Conservation (phyloP, 1,140 invertebrate species). For the Tribolium castaneum region DNA sequence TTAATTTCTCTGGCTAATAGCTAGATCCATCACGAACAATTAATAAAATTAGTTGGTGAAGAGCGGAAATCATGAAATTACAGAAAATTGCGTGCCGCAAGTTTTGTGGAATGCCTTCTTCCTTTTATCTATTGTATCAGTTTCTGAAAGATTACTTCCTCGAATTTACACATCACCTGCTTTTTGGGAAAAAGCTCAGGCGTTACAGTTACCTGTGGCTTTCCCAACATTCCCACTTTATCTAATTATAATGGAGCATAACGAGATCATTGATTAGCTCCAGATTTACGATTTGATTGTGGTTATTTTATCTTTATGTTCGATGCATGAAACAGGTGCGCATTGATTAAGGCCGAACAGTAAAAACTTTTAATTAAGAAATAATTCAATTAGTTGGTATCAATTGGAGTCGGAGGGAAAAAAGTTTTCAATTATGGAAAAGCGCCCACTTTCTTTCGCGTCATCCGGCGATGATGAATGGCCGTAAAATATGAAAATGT, state of each 20-base stretch:
- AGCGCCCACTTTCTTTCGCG: constrained; percentile 27
- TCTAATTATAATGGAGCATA: constrained; percentile 26
- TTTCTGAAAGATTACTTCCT: constrained; percentile 10
- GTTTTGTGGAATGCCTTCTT: not conserved
- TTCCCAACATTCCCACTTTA: constrained; percentile 9
- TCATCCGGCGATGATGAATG: constrained; percentile 31
- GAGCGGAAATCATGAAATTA: too few relatives aligned
- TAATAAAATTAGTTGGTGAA: too few relatives aligned
- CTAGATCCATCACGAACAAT: too few relatives aligned
- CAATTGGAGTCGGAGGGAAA: not conserved
- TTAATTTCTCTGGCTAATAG: not conserved
- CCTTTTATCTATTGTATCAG: not conserved
- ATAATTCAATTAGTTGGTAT: constrained; percentile 26
- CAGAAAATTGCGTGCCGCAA: not conserved
- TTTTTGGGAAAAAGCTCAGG: constrained; percentile 3
- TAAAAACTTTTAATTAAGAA: constrained; percentile 27
- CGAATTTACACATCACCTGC: constrained; percentile 3
- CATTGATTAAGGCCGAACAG: not conserved
- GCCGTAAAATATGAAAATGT: constrained; percentile 41
- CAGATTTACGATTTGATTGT: constrained; percentile 30
- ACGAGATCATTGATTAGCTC: constrained; percentile 21
- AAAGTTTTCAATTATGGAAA: constrained; percentile 29
- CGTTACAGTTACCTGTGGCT: constrained; percentile 5
- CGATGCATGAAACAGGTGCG: not conserved
- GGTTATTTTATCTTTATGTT: constrained; percentile 10